Evolutionary conservation across 2,888 invertebrate genomes (phyloP).

Genomic region (Epirrhoe alternata): DNA sequence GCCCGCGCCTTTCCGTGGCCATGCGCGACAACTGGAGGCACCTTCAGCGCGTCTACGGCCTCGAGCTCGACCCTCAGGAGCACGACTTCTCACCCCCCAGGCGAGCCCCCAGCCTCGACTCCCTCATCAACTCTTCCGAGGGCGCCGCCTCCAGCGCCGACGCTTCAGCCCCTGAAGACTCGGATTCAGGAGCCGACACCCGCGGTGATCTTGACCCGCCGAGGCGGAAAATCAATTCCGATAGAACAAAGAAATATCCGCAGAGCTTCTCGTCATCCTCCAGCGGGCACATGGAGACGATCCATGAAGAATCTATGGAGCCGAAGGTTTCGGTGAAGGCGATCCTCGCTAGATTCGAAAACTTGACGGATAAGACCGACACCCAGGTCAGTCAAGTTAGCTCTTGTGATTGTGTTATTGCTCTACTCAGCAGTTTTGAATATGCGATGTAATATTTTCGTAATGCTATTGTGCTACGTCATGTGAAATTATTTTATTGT

Average conservation of each 20-base stretch:
- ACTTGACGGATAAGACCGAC: slow-evolving; percentile 84
- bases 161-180: slow-evolving; percentile 86
- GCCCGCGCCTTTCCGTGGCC: slow-evolving; percentile 80
- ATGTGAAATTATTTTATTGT: slow-evolving; percentile 50
- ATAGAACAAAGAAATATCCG: slow-evolving; percentile 70
- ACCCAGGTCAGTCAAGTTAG: slow-evolving; percentile 54
- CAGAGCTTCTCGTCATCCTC: slow-evolving; percentile 84
- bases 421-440: slow-evolving; percentile 35
- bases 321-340: slow-evolving; percentile 94
- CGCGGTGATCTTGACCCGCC: slow-evolving; percentile 74
- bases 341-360: slow-evolving; percentile 92
- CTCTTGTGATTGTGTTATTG: slow-evolving; percentile 31
- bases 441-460: slow-evolving; percentile 38
- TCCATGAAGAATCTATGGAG: slow-evolving; percentile 90
- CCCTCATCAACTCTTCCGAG: slow-evolving; percentile 88
- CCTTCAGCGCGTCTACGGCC: slow-evolving; percentile 79
- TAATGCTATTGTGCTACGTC: slow-evolving; percentile 46
- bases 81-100: slow-evolving; percentile 59
- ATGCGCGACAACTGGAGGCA: slow-evolving; percentile 85
- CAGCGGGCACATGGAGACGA: slow-evolving; percentile 91
- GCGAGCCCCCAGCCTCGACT: slow-evolving; percentile 87
- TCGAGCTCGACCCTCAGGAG: slow-evolving; percentile 72
- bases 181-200: slow-evolving; percentile 88
- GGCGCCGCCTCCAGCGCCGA: slow-evolving; percentile 86
- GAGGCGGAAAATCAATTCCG: slow-evolving; percentile 57